Base-by-base conservation (phyloP, 2,888 invertebrate genomes). In the Tetragnatha montana region DNA sequence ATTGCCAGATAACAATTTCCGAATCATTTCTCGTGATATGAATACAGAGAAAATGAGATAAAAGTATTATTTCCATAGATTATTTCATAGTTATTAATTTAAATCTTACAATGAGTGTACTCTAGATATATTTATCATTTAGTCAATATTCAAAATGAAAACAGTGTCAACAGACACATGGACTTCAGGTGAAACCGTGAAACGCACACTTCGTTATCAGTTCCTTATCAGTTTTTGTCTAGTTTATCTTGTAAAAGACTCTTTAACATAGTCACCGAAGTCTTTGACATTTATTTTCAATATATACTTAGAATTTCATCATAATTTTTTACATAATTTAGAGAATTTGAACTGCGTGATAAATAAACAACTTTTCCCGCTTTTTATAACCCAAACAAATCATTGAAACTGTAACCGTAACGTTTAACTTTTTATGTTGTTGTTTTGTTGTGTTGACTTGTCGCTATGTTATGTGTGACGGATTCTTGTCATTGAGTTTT, bases 1-100 rank as follows among this genome's bases (percentile, higher is more conserved):
- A 82, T 82, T 82, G 82, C 82, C 82, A 82, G 82, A 82, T 82
- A 74, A 82, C 17, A 50, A 47, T 75, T 75, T 14, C 47, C 14
- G 50, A 76, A n/a, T 49, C n/a, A 74, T 4, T 35, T 35, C 35
- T 35, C 4, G 35, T 35, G 35, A 35, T 35, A 35, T 35, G 35
- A 4, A 35, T 35, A 35, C 35, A 35, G 35, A 35, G 35, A 35
- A 35, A 35, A 35, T 35, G 35, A 35, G 35, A 35, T 35, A 35
- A 35, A 35, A 35, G 35, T 35, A 35, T 35, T 35, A 35, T n/a
- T n/a, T n/a, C n/a, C n/a, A n/a, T n/a, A n/a, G 51, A 51, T 8
- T 60, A 60, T 17, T 60, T 3, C 60, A 60, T 60, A 35, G 60
- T 10, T 12, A 60, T 10, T 60, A 17, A 4, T 10, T 60, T 8